phyloP scores from a whole-genome alignment of 2,888 invertebrate species.

The Therioaphis trifolii region DNA sequence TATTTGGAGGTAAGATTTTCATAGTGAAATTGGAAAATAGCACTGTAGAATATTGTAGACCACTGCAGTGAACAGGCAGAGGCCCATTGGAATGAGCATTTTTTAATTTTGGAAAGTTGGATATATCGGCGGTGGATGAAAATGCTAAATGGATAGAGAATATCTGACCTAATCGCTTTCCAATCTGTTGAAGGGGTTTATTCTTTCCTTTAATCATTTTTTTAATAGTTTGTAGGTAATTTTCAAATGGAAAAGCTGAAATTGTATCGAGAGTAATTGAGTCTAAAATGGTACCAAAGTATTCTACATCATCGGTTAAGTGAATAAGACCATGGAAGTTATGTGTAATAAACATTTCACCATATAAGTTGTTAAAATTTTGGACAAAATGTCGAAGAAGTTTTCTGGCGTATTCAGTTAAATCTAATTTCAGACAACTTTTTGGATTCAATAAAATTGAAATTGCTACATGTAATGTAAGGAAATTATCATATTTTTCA shows the following conservation, averaged over 20 bases:
- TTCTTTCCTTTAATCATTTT: constrained; percentile 9
- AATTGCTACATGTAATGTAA: constrained; percentile 21
- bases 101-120: background rate
- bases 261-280: constrained; percentile 17
- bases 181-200: no score
- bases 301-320: constrained; percentile 33
- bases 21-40: no score
- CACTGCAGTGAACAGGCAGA: no score
- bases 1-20: no score
- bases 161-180: no score
- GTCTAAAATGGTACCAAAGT: constrained; percentile 23
- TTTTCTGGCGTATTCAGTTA: constrained; percentile 4
- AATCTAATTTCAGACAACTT: background rate
- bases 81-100: constrained; percentile 19
- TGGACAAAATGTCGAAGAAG: constrained; percentile 39
- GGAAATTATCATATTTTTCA: constrained; percentile 34
- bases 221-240: constrained; percentile 30
- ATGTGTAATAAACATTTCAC: constrained; percentile 29
- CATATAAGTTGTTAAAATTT: constrained; percentile 4
- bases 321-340: constrained; percentile 40
- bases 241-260: constrained; percentile 49
- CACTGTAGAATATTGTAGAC: no score
- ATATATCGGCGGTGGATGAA: background rate
- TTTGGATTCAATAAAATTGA: constrained; percentile 21
- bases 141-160: background rate